phyloP scores from a whole-genome alignment of 2,888 invertebrate genomes.

The Elmis aenea region DNA sequence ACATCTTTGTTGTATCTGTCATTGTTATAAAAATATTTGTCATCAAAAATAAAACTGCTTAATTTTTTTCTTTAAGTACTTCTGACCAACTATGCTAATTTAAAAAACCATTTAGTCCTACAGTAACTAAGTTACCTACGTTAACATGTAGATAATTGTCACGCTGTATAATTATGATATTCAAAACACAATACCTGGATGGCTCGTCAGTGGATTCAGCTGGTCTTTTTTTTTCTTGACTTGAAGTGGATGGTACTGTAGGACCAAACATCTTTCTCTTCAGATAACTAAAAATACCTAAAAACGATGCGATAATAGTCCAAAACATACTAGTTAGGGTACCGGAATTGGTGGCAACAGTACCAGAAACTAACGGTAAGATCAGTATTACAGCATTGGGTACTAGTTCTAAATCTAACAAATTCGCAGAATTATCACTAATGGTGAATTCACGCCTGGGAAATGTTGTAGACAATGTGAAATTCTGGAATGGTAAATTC shows the following conservation, averaged over 20 bases:
- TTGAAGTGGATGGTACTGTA: slow-evolving; percentile 34
- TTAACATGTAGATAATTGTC: too few species aligned
- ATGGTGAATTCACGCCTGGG: slow-evolving; percentile 64
- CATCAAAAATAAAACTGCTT: too few species aligned
- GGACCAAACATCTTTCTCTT: slow-evolving; percentile 45
- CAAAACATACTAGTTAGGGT: slow-evolving; percentile 56
- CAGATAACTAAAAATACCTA: slow-evolving; percentile 53
- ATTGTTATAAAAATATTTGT: too few species aligned
- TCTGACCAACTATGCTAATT: too few species aligned
- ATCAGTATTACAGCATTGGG: slow-evolving; percentile 75
- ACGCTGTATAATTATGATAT: too few species aligned
- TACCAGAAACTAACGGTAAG: slow-evolving; percentile 52
- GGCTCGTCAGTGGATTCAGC: slow-evolving; percentile 27
- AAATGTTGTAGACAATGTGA: slow-evolving; percentile 71
- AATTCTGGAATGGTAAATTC: slow-evolving; percentile 51
- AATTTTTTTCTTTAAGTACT: too few species aligned
- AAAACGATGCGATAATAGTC: slow-evolving; percentile 55
- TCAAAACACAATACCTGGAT: too few species aligned
- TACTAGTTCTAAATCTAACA: slow-evolving; percentile 63
- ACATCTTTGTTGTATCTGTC: too few species aligned
- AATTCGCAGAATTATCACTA: slow-evolving; percentile 51
- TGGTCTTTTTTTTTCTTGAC: slow-evolving; percentile 30
- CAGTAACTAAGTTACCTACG: too few species aligned
- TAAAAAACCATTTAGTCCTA: too few species aligned
- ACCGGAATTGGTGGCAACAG: slow-evolving; percentile 43